Conservation (phyloP, 1,140 invertebrate genomes). For the Drosophila rufa region DNA sequence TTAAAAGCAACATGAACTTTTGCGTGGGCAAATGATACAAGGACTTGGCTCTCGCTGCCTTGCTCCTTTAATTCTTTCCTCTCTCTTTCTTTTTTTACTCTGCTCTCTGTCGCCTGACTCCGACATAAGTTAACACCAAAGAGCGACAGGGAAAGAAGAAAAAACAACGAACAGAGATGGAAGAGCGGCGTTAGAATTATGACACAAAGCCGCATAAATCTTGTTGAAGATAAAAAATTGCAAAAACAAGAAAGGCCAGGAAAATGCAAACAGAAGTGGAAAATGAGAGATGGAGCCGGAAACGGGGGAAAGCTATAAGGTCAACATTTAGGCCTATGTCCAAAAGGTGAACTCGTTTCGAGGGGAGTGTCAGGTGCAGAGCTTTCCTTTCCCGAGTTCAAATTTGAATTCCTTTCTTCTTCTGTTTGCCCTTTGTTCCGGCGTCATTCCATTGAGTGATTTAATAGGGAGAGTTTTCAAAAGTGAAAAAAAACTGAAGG, state of each 20-base stretch:
- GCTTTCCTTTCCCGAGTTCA: conserved; percentile 1
- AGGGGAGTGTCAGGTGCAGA: conserved; percentile 46
- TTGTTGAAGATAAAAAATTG: conserved; percentile 78
- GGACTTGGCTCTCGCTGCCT: conserved; percentile 1
- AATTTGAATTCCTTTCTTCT: conserved; percentile 45
- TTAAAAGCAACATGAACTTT: conserved; percentile 1
- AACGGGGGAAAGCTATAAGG: conserved; percentile 33
- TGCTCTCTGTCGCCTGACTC: conserved; percentile 5
- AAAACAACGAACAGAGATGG: conserved; percentile 20
- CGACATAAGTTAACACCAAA: conserved; percentile 60
- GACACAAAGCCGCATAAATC: conserved; percentile 75
- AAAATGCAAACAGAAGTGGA: conserved; percentile 21
- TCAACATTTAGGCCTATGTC: conserved; percentile 55
- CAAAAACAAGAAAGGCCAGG: conserved; percentile 35
- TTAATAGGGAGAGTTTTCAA: conserved; percentile 25
- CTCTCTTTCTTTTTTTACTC: neutral
- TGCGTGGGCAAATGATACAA: neutral
- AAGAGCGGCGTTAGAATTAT: conserved; percentile 73
- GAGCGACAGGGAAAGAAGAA: conserved; percentile 15
- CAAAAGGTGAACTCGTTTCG: conserved; percentile 40
- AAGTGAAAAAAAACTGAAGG: conserved; percentile 9
- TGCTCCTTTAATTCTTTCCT: neutral
- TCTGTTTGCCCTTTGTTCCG: conserved; percentile 9
- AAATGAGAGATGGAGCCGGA: conserved; percentile 16
- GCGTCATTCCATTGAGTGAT: conserved; percentile 38